Percentiles rank a stretch among this genome's conserved stretches.
Conservation (phyloP, 2,113 vertebrate species). For the Marmota flaviventris region DNA sequence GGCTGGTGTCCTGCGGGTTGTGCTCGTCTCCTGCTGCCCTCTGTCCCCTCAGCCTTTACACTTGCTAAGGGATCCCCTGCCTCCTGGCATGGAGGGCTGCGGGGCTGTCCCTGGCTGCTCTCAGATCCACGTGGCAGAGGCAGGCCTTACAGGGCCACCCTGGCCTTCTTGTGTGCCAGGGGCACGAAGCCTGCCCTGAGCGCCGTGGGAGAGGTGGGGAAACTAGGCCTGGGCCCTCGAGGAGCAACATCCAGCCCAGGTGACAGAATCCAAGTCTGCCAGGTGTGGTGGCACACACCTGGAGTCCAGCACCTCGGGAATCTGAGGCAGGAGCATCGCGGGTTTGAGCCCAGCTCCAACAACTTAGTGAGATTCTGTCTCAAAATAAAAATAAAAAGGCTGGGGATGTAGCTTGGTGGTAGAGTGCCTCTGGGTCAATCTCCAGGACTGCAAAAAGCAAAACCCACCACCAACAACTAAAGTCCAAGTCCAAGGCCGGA, state of each 20-base stretch:
- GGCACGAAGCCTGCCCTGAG: not conserved
- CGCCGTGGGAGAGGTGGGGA: not conserved
- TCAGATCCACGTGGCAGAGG: constrained; percentile 9
- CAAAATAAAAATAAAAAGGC: too few species aligned
- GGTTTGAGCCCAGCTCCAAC: too few species aligned
- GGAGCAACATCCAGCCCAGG: not conserved
- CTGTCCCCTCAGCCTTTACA: not conserved
- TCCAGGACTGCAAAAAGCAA: too few species aligned
- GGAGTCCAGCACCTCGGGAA: too few species aligned
- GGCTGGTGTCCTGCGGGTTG: constrained; percentile 34
- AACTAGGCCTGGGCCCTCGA: not conserved
- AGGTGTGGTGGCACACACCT: too few species aligned
- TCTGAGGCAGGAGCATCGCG: too few species aligned
- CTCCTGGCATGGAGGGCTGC: not conserved
- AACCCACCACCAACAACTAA: too few species aligned
- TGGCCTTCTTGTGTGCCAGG: not conserved
- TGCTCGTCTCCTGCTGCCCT: constrained; percentile 13
- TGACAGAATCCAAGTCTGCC: not conserved
- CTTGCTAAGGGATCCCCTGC: not conserved
- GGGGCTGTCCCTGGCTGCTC: not conserved
- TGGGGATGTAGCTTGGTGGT: too few species aligned
- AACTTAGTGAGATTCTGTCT: too few species aligned
- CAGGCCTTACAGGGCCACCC: not conserved
- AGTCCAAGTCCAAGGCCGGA: not conserved
- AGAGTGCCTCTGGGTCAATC: too few species aligned